Conservation (phyloP, 2,797 vertebrate species). For the Xiphophorus birchmanni region DNA sequence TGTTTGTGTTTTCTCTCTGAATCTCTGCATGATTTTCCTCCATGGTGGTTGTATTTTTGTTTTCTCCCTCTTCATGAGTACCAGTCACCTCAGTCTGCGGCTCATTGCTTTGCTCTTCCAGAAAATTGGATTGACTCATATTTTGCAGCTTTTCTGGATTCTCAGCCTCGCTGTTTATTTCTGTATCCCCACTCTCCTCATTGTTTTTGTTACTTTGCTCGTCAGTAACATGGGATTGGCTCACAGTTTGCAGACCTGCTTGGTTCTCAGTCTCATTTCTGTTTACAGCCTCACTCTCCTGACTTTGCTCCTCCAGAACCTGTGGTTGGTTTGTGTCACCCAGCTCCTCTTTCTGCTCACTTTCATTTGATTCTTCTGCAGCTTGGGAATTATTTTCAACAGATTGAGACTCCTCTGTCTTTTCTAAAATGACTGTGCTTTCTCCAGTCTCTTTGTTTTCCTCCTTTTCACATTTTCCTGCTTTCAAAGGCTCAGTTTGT, state of each 20-base stretch:
- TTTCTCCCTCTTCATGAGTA: conserved; percentile 25
- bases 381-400: conserved; percentile 20
- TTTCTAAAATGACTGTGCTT: background rate
- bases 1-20: conserved; percentile 19
- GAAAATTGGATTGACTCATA: background rate
- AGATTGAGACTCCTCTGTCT: conserved; percentile 27
- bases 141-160: background rate
- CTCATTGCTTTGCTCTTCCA: conserved; percentile 5
- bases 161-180: background rate
- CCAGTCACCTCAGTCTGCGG: conserved; percentile 33
- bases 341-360: conserved; percentile 14
- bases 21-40: conserved; percentile 25
- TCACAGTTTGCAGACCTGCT: background rate
- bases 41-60: conserved; percentile 7
- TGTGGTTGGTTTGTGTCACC: conserved; percentile 6
- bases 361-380: conserved; percentile 3
- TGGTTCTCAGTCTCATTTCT: conserved; percentile 11
- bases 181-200: background rate
- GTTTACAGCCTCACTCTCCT: conserved; percentile 28
- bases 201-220: conserved; percentile 10
- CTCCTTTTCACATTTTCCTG: conserved; percentile 9
- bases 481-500: conserved; percentile 28
- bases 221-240: background rate
- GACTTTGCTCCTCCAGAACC: conserved; percentile 17
- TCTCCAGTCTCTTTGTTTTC: conserved; percentile 14